These are phyloP conservation scores for Mus spretus DNA, from an alignment of 2,797 vertebrate species.

Conservation along the genomic window DNA sequence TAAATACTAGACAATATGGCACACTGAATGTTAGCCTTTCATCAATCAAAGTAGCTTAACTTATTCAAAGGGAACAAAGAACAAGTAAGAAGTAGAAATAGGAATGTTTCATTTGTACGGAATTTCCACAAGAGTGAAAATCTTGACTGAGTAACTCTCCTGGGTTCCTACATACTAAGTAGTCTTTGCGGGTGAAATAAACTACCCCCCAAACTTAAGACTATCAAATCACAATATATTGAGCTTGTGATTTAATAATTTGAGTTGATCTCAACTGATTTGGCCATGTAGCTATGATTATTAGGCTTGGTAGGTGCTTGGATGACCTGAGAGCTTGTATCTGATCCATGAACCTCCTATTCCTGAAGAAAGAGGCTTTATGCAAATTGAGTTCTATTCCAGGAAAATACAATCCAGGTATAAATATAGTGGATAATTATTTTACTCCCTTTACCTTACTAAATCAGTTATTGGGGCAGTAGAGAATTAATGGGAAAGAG, in stretches of 20 bases:
- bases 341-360: background rate
- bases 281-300: slow-evolving; percentile 16
- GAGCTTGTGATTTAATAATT: slow-evolving; percentile 49
- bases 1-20: background rate
- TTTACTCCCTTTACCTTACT: slow-evolving; percentile 32
- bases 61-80: slow-evolving; percentile 26
- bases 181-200: slow-evolving; percentile 4
- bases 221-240: slow-evolving; percentile 11
- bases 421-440: background rate
- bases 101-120: background rate
- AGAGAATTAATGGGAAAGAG: background rate
- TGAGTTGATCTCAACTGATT: slow-evolving; percentile 8
- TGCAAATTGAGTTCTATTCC: background rate
- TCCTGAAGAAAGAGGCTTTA: background rate
- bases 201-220: background rate
- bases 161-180: background rate
- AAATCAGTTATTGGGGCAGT: background rate
- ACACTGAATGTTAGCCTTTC: background rate
- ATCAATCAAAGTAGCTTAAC: background rate
- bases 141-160: slow-evolving; percentile 48
- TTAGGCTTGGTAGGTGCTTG: background rate
- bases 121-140: slow-evolving; percentile 1
- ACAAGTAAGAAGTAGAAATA: slow-evolving; percentile 36
- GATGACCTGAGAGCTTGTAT: background rate
- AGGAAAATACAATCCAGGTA: background rate